A percentile compares a stretch with the other conserved stretches of the same genome.
phyloP scores from a whole-genome alignment of 2,888 invertebrate species.

The Zygothrica quintamaculata region DNA sequence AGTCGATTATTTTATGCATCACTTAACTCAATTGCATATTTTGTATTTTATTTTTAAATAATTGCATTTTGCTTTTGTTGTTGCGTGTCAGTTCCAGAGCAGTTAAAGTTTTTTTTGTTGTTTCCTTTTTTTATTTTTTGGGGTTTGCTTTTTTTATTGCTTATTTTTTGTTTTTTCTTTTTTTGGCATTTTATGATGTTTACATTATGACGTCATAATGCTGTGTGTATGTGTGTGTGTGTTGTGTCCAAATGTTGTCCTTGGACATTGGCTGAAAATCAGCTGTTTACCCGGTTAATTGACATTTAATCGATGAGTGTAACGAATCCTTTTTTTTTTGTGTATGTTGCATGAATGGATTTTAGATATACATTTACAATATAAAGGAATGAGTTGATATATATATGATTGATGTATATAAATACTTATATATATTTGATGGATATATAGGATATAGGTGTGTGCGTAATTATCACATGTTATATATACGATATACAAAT shows the following conservation, averaged over 20 bases:
- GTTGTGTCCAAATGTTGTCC: conserved; percentile 41
- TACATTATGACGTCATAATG: conserved; percentile 76
- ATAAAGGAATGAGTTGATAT: not conserved
- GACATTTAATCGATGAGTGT: conserved; percentile 59
- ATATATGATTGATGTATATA: too few relatives aligned
- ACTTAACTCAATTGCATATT: not conserved
- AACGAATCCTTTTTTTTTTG: not conserved
- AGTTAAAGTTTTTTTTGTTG: conserved; percentile 58
- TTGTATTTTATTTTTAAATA: conserved; percentile 68
- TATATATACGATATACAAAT: too few relatives aligned
- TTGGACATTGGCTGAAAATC: conserved; percentile 62
- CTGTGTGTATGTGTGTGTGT: conserved; percentile 7
- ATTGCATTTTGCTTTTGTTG: conserved; percentile 72
- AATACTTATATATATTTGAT: too few relatives aligned
- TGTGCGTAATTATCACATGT: too few relatives aligned
- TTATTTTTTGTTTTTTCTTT: conserved; percentile 38
- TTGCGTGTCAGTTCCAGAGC: conserved; percentile 60
- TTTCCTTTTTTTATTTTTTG: too few relatives aligned
- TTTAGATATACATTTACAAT: conserved; percentile 25
- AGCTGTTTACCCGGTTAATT: conserved; percentile 71
- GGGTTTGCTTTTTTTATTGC: conserved; percentile 28
- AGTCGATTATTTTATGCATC: conserved; percentile 29
- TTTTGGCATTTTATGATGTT: conserved; percentile 75
- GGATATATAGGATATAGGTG: too few relatives aligned
- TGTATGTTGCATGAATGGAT: conserved; percentile 13